Base-by-base conservation (phyloP, 2,888 invertebrate genomes). In the Deroplatys truncata region DNA sequence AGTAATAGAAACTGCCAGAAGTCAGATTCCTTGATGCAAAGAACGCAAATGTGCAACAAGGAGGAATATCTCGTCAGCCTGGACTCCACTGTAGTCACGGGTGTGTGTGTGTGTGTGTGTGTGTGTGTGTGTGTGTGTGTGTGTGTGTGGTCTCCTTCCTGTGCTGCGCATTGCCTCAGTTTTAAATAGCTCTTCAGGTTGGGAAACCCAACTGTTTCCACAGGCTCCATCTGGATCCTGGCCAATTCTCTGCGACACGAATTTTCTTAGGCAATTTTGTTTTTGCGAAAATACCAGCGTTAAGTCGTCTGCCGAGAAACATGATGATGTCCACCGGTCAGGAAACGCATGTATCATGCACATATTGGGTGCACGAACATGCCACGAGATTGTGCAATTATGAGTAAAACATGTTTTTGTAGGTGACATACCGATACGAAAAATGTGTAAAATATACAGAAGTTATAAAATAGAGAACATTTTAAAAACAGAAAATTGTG, bases 181-280 rank as follows among this genome's bases (percentile, higher is more conserved):
- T 85, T 85, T 85, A 85, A 85, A 85, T 85, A 85, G 85, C 85
- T n/a, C 35, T 43, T 85, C 85, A 35, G 85, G 43, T 85, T 85
- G 85, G 85, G 85, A 85, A 16, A 85, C 85, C 56, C 49, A 28
- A 28, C 85, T 49, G 56, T 85, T 85, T 31, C 35, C 35, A 85
- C 56, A 72, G 56, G 2, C 56, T 72, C 56, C 20, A 72, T 72
- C 56, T 72, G 56, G 56, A 72, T 1, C 56, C 7, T 72, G 56
- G 56, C 56, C 56, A 72, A 72, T 9, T 72, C 56, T 72, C 2
- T 20, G 56, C 56, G 25, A 72, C 56, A 72, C 56, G 20, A 72
- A 72, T 72, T 20, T 72, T 72, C 56, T 72, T 72, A 72, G 56
- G 25, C 56, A 72, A 72, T 72, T 72, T 72, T 72, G 56, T 20